These are phyloP conservation scores for Parapristionchus giblindavisi DNA, from an alignment of 2,888 invertebrate species.

Conservation along the genomic window DNA sequence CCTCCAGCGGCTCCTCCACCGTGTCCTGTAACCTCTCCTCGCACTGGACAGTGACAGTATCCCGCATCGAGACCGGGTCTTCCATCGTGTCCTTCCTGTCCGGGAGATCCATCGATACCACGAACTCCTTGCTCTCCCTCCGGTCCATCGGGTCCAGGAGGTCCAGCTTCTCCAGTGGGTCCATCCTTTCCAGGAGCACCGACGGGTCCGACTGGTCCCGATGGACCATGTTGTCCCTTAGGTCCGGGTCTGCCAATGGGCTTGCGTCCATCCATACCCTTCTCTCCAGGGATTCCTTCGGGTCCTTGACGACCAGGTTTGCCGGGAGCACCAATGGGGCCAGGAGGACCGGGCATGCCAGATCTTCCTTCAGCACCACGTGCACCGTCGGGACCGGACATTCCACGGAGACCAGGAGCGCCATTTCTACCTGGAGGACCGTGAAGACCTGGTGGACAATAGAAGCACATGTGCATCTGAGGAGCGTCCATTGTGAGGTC, in stretches of 20 bases:
- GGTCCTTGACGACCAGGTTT: slow-evolving; percentile 16
- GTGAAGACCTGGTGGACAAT: slow-evolving; percentile 24
- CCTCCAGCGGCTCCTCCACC: slow-evolving; percentile 8
- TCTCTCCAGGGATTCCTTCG: slow-evolving; percentile 29
- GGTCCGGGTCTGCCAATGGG: slow-evolving; percentile 38
- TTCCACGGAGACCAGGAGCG: slow-evolving; percentile 23
- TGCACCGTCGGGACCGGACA: slow-evolving; percentile 29
- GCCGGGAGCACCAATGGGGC: background rate
- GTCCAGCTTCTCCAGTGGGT: slow-evolving; percentile 29
- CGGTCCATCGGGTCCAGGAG: slow-evolving; percentile 27
- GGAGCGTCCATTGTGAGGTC: slow-evolving; percentile 23
- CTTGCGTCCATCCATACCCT: slow-evolving; percentile 35
- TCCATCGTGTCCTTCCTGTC: slow-evolving; percentile 37
- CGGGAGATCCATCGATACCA: slow-evolving; percentile 29
- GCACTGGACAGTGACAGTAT: slow-evolving; percentile 60
- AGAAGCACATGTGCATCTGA: slow-evolving; percentile 37
- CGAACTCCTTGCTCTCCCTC: slow-evolving; percentile 28
- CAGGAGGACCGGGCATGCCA: slow-evolving; percentile 12
- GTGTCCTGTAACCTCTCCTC: slow-evolving; percentile 12
- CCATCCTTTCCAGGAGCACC: slow-evolving; percentile 8
- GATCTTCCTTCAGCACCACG: slow-evolving; percentile 12
- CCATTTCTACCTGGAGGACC: slow-evolving; percentile 7
- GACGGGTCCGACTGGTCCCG: slow-evolving; percentile 5
- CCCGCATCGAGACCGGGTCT: slow-evolving; percentile 58
- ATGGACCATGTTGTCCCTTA: slow-evolving; percentile 33